Evolutionary conservation across 92 coral and sea anemone species (phyloP).

Genomic region (Anthopleura xanthogrammica): DNA sequence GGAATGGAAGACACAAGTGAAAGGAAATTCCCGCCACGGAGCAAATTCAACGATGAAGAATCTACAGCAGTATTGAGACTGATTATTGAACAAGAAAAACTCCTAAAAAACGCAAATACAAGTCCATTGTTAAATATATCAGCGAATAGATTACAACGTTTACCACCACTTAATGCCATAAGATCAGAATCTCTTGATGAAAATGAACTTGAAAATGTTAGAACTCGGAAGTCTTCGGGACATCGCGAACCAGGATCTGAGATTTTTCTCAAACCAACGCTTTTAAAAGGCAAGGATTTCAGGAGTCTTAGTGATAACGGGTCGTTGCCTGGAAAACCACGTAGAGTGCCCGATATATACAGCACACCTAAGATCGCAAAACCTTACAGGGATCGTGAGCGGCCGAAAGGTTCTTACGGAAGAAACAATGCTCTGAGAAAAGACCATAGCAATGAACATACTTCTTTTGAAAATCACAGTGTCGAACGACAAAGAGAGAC

Average conservation of each 20-base stretch:
- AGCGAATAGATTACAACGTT: slow-evolving; percentile 67
- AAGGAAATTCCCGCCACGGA: slow-evolving; percentile 81
- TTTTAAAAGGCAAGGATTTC: slow-evolving; percentile 60
- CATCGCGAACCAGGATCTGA: slow-evolving; percentile 32
- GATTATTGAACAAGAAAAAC: slow-evolving; percentile 82
- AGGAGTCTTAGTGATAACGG: slow-evolving; percentile 44
- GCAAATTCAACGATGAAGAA: slow-evolving; percentile 96
- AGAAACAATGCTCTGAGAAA: slow-evolving; percentile 23
- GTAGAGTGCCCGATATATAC: slow-evolving; percentile 72
- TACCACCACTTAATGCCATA: slow-evolving; percentile 73
- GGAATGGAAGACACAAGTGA: slow-evolving; percentile 12
- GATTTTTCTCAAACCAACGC: slow-evolving; percentile 64
- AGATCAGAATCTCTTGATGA: slow-evolving; percentile 48
- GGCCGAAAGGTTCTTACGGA: slow-evolving; percentile 81
- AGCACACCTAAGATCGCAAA: slow-evolving; percentile 78
- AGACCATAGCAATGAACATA: not conserved
- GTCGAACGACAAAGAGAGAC: not conserved
- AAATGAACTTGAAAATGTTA: slow-evolving; percentile 45
- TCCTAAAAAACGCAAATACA: slow-evolving; percentile 67
- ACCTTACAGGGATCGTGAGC: slow-evolving; percentile 61
- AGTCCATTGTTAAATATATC: slow-evolving; percentile 81
- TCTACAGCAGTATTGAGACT: slow-evolving; percentile 89
- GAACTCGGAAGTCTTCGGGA: slow-evolving; percentile 49
- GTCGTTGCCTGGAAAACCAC: slow-evolving; percentile 44
- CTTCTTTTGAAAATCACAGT: slow-evolving; percentile 6